phyloP scores from a whole-genome alignment of 2,797 vertebrate species.

The Psittacula derbiana region DNA sequence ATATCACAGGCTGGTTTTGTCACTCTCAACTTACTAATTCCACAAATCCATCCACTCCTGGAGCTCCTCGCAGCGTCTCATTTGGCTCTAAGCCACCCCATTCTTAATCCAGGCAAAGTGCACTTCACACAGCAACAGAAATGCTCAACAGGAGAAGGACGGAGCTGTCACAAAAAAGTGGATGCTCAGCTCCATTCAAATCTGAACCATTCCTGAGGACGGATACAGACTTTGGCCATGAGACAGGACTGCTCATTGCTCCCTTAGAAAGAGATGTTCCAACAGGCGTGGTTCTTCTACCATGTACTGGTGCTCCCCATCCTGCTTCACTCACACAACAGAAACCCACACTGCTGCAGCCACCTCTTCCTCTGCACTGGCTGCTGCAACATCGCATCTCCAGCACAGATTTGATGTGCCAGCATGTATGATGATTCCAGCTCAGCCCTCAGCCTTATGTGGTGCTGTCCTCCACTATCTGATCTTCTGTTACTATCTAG shows the following conservation, averaged over 20 bases:
- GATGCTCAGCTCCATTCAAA: background rate
- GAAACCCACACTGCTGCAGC: background rate
- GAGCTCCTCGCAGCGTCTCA: background rate
- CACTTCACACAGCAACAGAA: background rate
- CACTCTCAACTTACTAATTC: background rate
- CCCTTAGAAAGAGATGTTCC: background rate
- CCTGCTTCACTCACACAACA: background rate
- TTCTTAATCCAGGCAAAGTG: background rate
- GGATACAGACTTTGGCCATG: background rate
- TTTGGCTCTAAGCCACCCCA: background rate
- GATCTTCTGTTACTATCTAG: background rate
- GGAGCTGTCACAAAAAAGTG: background rate
- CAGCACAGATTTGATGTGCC: background rate
- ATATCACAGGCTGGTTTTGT: background rate
- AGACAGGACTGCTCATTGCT: background rate
- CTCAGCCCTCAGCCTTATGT: background rate
- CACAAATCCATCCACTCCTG: background rate
- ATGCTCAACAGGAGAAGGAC: background rate
- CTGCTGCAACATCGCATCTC: background rate
- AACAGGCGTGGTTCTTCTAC: background rate
- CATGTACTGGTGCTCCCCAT: fast-evolving
- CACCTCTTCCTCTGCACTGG: background rate
- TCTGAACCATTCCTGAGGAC: background rate
- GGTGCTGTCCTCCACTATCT: background rate
- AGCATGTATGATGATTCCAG: background rate